phyloP scores from a whole-genome alignment of 1,140 invertebrate genomes.

The Drosophila malerkotliana region DNA sequence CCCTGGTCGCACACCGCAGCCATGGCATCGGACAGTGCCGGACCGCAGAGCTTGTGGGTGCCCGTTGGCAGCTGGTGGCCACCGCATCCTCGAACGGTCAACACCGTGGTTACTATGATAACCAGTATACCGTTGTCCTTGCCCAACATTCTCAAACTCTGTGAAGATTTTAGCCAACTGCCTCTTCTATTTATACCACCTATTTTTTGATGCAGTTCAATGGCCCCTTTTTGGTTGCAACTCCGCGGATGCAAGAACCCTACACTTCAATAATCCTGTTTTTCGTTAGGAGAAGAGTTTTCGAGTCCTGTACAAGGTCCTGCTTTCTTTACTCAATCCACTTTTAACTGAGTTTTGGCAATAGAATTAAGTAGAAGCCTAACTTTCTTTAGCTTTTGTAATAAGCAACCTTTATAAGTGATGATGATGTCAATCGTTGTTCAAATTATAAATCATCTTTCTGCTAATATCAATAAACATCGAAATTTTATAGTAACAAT shows the following conservation, averaged over 20 bases:
- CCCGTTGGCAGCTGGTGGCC: conserved; percentile 51
- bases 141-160: conserved; percentile 49
- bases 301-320: background rate
- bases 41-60: conserved; percentile 65
- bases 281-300: background rate
- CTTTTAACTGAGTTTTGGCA: background rate
- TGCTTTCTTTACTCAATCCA: background rate
- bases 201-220: conserved; percentile 49
- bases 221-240: conserved; percentile 49
- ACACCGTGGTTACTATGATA: conserved; percentile 16
- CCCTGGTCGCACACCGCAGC: conserved; percentile 58
- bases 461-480: too few relatives aligned
- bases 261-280: background rate
- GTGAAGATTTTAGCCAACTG: conserved; percentile 8
- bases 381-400: too few relatives aligned
- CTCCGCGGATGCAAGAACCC: background rate
- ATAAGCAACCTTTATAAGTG: too few relatives aligned
- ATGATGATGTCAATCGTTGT: too few relatives aligned
- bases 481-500: too few relatives aligned
- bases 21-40: conserved; percentile 56
- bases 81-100: conserved; percentile 23
- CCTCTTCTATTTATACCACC: conserved; percentile 59
- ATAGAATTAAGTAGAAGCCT: too few relatives aligned
- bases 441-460: too few relatives aligned
- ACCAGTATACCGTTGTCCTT: conserved; percentile 40